phyloP scores from a whole-genome alignment of 2,888 invertebrate species.

The Mystacides longicornis region DNA sequence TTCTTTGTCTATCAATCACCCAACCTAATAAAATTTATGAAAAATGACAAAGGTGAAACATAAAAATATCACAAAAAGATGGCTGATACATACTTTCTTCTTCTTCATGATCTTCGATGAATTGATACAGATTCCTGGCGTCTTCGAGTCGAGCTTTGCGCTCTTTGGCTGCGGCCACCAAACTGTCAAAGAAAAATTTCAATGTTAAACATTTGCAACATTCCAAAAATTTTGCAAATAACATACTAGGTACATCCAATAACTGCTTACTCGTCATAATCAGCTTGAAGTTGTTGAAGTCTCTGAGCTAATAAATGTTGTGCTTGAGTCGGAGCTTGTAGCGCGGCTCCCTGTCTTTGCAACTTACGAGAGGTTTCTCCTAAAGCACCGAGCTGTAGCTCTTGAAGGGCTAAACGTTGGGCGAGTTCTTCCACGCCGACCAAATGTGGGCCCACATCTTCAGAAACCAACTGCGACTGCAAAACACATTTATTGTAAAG shows the following conservation, averaged over 20 bases:
- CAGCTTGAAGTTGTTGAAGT: conserved; percentile 66
- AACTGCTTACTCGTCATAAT: conserved; percentile 63
- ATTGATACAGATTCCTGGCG: conserved; percentile 88
- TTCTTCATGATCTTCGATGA: conserved; percentile 94
- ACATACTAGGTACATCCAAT: background rate
- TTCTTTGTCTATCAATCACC: conserved; percentile 89
- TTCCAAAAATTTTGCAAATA: background rate
- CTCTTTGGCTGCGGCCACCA: conserved; percentile 64
- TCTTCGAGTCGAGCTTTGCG: conserved; percentile 83
- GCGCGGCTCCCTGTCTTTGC: conserved; percentile 50
- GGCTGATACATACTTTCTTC: conserved; percentile 60
- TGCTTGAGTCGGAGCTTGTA: conserved; percentile 29
- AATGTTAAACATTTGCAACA: background rate
- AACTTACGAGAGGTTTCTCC: conserved; percentile 79
- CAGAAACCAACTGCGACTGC: conserved; percentile 67
- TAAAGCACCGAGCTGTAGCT: conserved; percentile 82
- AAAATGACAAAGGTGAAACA: background rate
- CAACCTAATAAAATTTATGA: conserved; percentile 51
- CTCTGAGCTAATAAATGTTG: conserved; percentile 58
- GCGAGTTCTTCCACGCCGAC: conserved; percentile 90
- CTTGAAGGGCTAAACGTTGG: conserved; percentile 89
- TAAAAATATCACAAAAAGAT: background rate
- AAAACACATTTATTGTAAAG: no score
- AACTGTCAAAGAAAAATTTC: conserved; percentile 33
- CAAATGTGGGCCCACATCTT: conserved; percentile 88